Evolutionary conservation across 2,888 invertebrate genomes (phyloP).

Genomic region (Notocelia uddmanniana): DNA sequence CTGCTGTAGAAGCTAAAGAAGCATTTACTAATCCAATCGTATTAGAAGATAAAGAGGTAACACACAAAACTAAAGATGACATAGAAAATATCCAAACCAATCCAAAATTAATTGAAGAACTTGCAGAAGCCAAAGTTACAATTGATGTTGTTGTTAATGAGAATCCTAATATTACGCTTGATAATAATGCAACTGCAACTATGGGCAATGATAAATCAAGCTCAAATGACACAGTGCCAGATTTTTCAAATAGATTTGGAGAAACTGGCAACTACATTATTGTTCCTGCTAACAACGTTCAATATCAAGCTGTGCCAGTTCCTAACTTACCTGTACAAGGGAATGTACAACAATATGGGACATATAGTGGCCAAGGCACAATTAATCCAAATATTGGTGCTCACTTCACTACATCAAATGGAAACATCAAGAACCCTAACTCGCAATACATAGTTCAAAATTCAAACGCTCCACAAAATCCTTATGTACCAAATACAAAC

Average conservation of each 20-base stretch:
- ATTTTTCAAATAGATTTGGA: conserved; percentile 33
- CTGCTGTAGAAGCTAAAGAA: conserved; percentile 18
- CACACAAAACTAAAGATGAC: background rate
- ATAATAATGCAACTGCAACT: background rate
- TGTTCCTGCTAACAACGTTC: conserved; percentile 28
- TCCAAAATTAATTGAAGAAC: background rate
- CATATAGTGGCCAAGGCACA: background rate
- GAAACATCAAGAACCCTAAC: background rate
- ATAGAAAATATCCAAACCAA: background rate
- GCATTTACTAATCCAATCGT: conserved; percentile 9
- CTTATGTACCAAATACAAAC: conserved; percentile 7
- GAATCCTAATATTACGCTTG: background rate
- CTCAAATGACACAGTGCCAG: conserved; percentile 4
- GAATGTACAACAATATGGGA: background rate
- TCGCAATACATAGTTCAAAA: background rate
- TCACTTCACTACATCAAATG: background rate
- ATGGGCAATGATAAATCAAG: background rate
- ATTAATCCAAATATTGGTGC: background rate
- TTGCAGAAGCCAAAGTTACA: background rate
- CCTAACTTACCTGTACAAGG: conserved; percentile 1
- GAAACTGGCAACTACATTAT: conserved; percentile 16
- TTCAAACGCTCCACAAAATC: background rate
- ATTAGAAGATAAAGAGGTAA: background rate
- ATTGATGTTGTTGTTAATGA: background rate
- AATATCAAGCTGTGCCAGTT: conserved; percentile 21